Conservation (phyloP, 2,888 invertebrate species). For the Cosmopolites sordidus region DNA sequence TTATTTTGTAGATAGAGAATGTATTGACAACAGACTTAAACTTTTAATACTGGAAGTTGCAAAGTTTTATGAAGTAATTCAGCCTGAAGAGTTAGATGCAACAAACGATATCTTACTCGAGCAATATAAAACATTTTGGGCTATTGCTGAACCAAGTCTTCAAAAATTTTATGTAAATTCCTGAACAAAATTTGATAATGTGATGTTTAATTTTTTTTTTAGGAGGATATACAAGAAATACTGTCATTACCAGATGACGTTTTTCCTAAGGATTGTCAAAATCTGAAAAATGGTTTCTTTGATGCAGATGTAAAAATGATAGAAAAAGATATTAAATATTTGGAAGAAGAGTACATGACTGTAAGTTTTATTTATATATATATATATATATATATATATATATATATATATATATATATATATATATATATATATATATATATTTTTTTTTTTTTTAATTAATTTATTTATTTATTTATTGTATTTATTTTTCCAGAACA, state of each 20-base stretch:
- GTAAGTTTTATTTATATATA: neutral
- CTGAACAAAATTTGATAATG: neutral
- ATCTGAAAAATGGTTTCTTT: neutral
- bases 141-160: neutral
- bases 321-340: constrained; percentile 1
- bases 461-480: no score
- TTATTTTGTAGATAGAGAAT: constrained; percentile 6
- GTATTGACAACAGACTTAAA: constrained; percentile 3
- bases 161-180: constrained; percentile 12
- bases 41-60: constrained; percentile 3
- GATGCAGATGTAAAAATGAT: neutral
- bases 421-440: no score
- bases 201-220: neutral
- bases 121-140: constrained; percentile 11
- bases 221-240: constrained; percentile 6
- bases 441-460: no score
- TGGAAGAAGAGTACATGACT: neutral
- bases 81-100: neutral
- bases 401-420: no score
- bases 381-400: no score
- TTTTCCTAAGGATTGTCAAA: neutral
- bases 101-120: neutral
- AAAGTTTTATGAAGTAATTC: neutral
- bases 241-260: constrained; percentile 1
- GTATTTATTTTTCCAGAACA: neutral